Conservation (phyloP, 2,113 vertebrate genomes). For the Delphinapterus leucas region DNA sequence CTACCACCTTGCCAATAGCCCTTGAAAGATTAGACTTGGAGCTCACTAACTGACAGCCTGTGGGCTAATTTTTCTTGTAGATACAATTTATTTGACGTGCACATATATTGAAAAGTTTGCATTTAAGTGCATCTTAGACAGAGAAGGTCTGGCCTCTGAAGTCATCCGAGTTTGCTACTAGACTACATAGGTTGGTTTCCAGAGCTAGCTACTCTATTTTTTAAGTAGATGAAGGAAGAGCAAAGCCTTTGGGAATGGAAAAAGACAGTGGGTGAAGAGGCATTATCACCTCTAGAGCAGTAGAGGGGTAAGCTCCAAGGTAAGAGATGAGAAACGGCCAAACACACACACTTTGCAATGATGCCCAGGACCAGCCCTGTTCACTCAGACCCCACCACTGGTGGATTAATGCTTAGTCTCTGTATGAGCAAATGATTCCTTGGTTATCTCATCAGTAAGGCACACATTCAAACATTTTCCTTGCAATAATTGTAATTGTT, state of each 20-base stretch:
- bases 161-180: neutral
- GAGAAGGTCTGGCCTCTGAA: neutral
- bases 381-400: neutral
- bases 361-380: neutral
- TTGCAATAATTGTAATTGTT: neutral
- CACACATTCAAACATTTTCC: neutral
- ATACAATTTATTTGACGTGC: neutral
- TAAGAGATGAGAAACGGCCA: neutral
- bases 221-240: slow-evolving; percentile 1
- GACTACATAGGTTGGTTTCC: neutral
- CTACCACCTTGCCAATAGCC: neutral
- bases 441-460: neutral
- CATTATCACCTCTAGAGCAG: neutral
- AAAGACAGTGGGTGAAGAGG: neutral
- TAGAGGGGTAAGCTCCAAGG: neutral
- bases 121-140: slow-evolving; percentile 1
- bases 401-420: neutral
- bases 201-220: neutral
- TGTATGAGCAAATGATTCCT: neutral
- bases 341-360: neutral
- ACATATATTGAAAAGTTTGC: slow-evolving; percentile 7
- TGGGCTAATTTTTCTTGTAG: neutral
- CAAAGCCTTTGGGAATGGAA: neutral
- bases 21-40: neutral
- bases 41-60: neutral